Conservation (phyloP, 2,888 invertebrate genomes). For the Nymphalis c-album region DNA sequence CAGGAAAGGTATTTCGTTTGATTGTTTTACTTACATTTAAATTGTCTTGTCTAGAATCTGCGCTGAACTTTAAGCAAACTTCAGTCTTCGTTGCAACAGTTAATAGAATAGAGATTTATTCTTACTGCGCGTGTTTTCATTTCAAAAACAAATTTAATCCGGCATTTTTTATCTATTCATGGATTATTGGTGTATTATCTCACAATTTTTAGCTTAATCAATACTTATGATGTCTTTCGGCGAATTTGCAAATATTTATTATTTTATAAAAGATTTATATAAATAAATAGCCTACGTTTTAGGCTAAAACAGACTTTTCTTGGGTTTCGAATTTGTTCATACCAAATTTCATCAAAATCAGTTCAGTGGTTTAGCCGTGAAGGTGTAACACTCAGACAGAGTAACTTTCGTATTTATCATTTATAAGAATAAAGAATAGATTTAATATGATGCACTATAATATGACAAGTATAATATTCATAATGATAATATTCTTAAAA, state of each 20-base stretch:
- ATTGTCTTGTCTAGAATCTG: slow-evolving; percentile 14
- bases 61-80: slow-evolving; percentile 40
- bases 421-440: too few relatives aligned
- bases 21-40: neutral
- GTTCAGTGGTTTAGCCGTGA: too few relatives aligned
- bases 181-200: slow-evolving; percentile 22
- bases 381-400: too few relatives aligned
- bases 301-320: too few relatives aligned
- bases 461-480: too few relatives aligned
- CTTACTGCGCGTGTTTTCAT: slow-evolving; percentile 42
- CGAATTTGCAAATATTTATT: neutral
- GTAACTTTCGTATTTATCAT: too few relatives aligned
- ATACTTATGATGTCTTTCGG: neutral
- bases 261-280: too few relatives aligned
- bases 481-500: too few relatives aligned
- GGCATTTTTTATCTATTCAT: slow-evolving; percentile 18
- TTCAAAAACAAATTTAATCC: slow-evolving; percentile 42
- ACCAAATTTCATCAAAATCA: too few relatives aligned
- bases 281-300: too few relatives aligned
- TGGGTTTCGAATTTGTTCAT: too few relatives aligned
- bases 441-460: too few relatives aligned
- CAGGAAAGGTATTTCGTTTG: neutral
- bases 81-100: slow-evolving; percentile 39
- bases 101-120: slow-evolving; percentile 48
- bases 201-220: slow-evolving; percentile 19